Evolutionary conservation across 2,888 invertebrate genomes (phyloP), one percentile per base, ranked within the genome.

Genomic region (Nymphalis urticae): DNA sequence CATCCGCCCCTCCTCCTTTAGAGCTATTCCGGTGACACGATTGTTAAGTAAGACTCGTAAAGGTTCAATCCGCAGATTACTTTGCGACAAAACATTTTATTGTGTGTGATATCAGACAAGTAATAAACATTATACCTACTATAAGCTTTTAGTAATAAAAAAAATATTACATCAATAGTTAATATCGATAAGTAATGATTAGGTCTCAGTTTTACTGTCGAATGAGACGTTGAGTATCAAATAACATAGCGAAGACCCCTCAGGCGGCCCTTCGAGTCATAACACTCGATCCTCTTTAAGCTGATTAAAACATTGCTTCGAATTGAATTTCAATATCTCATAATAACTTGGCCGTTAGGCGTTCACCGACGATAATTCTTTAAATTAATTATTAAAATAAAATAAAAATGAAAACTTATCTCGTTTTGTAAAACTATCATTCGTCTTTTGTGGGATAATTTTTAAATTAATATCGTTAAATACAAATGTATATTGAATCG

Each of bases 221-320:
- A 85, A 85, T 84, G 80, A 82, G 77, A 76, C 83, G 81, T 79
- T 78, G 78, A 81, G 81, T 87, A 87, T 88, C 85, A 81, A 84
- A 87, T 89, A 87, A 88, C 83, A 72, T 72, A 76, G 72, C 62
- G 70, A 71, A 77, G 73, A 70, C 75, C 75, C 73, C 75, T 75
- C 75, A 75, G 76, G 76, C 79, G 74, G 79, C 79, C 79, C 78
- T 77, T 70, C 67, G 48, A 66, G 58, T 62, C 36, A 13, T 65
- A 63, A 81, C 71, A 71, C 74, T 75, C 75, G 71, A 78, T 76
- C 78, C 78, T 76, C 72, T 76, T 75, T 83, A 85, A 86, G 82
- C 83, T 80, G 82, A 86, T 86, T 85, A 84, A 74, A 74, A 77
- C 76, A 77, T 75, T 77, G 75, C 75, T 78, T 68, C 75, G 75